Percentiles rank a stretch among this genome's conserved stretches.
These are phyloP conservation scores for Sarotherodon lohbergeri DNA, from an alignment of 2,113 vertebrate species.

Conservation along the genomic window DNA sequence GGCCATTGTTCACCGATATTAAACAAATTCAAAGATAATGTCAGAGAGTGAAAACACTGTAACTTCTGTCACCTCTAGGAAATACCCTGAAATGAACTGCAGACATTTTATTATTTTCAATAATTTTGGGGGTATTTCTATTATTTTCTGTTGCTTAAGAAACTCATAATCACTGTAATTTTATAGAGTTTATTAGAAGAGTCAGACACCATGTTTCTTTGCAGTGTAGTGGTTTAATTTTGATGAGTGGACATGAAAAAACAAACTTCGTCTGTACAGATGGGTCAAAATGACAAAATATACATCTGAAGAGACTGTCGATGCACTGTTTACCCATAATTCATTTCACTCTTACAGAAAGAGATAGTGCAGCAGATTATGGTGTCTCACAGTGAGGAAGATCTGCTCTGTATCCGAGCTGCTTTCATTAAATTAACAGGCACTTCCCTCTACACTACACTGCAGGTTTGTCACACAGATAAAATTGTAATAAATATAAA, in stretches of 20 bases:
- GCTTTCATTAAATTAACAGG: slow-evolving; percentile 59
- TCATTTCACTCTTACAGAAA: slow-evolving; percentile 20
- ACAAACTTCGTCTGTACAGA: background rate
- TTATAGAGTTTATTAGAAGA: background rate
- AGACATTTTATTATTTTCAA: background rate
- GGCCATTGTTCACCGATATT: background rate
- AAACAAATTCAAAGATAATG: background rate
- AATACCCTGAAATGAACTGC: background rate
- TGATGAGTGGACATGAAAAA: background rate
- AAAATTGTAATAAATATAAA: background rate
- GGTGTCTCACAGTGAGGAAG: slow-evolving; percentile 70
- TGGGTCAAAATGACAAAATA: background rate
- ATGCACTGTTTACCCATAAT: background rate
- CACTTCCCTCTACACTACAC: slow-evolving; percentile 61
- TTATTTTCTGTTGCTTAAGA: background rate
- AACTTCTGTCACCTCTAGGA: background rate
- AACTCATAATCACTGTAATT: background rate
- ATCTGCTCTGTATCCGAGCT: slow-evolving; percentile 62
- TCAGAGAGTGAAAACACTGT: background rate
- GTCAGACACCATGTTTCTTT: background rate
- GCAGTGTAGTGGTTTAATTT: background rate
- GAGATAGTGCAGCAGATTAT: slow-evolving; percentile 53
- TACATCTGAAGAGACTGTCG: background rate
- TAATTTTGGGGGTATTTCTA: background rate
- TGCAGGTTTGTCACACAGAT: slow-evolving; percentile 48